A percentile compares a stretch with the other conserved stretches of the same genome.
Conservation (phyloP, 2,113 vertebrate genomes). For the Helogale parvula region DNA sequence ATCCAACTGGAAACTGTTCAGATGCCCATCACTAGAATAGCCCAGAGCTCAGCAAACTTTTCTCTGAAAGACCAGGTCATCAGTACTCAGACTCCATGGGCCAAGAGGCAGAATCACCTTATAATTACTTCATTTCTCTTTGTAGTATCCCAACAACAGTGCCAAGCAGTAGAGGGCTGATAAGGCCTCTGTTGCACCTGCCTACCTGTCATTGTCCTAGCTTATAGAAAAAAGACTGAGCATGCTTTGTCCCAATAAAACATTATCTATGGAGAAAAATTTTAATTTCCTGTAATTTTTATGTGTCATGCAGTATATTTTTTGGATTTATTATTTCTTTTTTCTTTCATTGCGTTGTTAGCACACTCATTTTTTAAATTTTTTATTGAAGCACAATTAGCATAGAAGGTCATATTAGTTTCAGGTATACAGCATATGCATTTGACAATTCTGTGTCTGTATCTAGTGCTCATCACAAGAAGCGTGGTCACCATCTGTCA, state of each 20-base stretch:
- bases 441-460: neutral
- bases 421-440: neutral
- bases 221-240: neutral
- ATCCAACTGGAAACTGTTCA: neutral
- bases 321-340: neutral
- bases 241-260: neutral
- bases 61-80: neutral
- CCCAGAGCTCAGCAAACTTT: neutral
- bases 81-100: neutral
- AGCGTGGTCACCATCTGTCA: neutral
- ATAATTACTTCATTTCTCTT: neutral
- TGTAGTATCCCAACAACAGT: neutral
- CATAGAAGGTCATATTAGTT: neutral
- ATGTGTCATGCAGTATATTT: neutral
- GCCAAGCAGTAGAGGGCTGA: neutral
- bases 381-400: neutral
- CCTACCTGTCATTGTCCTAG: neutral
- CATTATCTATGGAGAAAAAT: constrained; percentile 42
- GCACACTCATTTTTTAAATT: neutral
- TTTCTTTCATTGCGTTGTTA: neutral
- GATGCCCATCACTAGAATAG: neutral
- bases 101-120: constrained; percentile 32
- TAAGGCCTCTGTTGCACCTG: neutral
- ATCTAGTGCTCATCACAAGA: neutral
- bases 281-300: constrained; percentile 48